Conservation (phyloP, 2,113 vertebrate genomes). For the Oncorhynchus clarkii region DNA sequence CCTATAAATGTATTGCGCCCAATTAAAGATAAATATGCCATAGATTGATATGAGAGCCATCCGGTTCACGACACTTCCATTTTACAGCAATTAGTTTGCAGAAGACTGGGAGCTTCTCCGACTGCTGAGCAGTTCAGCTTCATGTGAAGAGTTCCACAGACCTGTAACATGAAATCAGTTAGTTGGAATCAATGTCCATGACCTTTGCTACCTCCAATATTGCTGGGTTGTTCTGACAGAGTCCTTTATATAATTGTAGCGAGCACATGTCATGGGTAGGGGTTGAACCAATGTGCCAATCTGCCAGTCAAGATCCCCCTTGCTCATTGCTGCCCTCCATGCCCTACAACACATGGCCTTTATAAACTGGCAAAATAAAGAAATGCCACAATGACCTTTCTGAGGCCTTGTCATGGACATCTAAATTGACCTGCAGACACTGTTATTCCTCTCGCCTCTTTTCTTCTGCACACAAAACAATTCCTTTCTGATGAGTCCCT, state of each 20-base stretch:
- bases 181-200: slow-evolving; percentile 53
- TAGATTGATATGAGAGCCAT: slow-evolving; percentile 36
- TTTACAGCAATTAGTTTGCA: slow-evolving; percentile 62
- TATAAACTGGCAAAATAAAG: slow-evolving; percentile 40
- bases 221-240: slow-evolving; percentile 16
- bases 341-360: slow-evolving; percentile 30
- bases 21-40: slow-evolving; percentile 65
- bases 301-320: slow-evolving; percentile 6
- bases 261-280: slow-evolving; percentile 41
- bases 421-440: slow-evolving; percentile 34
- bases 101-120: slow-evolving; percentile 32
- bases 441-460: slow-evolving; percentile 20
- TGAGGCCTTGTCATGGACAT: slow-evolving; percentile 9
- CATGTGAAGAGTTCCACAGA: slow-evolving; percentile 30
- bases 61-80: slow-evolving; percentile 54
- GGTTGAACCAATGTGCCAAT: slow-evolving; percentile 29
- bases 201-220: slow-evolving; percentile 57
- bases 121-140: slow-evolving; percentile 43
- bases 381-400: slow-evolving; percentile 44
- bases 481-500: slow-evolving; percentile 10
- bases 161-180: slow-evolving; percentile 54
- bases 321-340: slow-evolving; percentile 19
- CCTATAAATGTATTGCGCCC: slow-evolving; percentile 41
- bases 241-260: slow-evolving; percentile 27
- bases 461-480: slow-evolving; percentile 13